A percentile compares a stretch with the other conserved stretches of the same genome.
Evolutionary conservation across 2,888 invertebrate genomes (phyloP).

Genomic region (Acronicta psi): DNA sequence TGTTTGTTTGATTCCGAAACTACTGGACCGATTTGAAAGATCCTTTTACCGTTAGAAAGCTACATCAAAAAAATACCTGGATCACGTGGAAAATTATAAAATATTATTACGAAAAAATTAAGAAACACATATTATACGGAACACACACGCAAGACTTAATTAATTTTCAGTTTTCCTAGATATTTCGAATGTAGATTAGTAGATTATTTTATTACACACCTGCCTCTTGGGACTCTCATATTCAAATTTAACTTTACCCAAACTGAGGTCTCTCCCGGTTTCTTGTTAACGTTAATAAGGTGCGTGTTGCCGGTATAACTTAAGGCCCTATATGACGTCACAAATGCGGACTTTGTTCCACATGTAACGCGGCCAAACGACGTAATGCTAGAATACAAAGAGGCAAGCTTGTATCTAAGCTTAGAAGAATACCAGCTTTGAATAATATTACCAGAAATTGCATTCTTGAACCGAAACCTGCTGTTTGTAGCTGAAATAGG

Average conservation of each 20-base stretch:
- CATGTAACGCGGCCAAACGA: constrained; percentile 38
- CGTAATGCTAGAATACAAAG: constrained; percentile 51
- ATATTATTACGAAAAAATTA: too few relatives aligned
- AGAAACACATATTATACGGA: too few relatives aligned
- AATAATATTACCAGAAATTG: constrained; percentile 50
- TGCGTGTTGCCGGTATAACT: constrained; percentile 64
- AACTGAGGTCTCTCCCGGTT: constrained; percentile 62
- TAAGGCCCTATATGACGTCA: constrained; percentile 47
- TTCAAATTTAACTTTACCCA: constrained; percentile 67
- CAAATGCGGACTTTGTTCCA: constrained; percentile 49
- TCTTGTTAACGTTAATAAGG: constrained; percentile 67
- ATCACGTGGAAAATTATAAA: too few relatives aligned
- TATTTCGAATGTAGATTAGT: constrained; percentile 46
- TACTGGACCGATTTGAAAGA: too few relatives aligned
- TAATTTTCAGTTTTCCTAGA: constrained; percentile 34
- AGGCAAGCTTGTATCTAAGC: constrained; percentile 41
- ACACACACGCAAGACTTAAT: constrained; percentile 7
- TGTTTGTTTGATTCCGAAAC: too few relatives aligned
- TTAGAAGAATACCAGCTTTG: constrained; percentile 42
- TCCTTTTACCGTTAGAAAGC: too few relatives aligned
- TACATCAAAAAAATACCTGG: too few relatives aligned
- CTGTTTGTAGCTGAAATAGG: constrained; percentile 33
- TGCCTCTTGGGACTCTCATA: constrained; percentile 55
- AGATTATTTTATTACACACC: constrained; percentile 56
- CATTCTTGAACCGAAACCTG: constrained; percentile 33